phyloP scores from a whole-genome alignment of 2,113 vertebrate species.

The Melanotaenia duboulayi region DNA sequence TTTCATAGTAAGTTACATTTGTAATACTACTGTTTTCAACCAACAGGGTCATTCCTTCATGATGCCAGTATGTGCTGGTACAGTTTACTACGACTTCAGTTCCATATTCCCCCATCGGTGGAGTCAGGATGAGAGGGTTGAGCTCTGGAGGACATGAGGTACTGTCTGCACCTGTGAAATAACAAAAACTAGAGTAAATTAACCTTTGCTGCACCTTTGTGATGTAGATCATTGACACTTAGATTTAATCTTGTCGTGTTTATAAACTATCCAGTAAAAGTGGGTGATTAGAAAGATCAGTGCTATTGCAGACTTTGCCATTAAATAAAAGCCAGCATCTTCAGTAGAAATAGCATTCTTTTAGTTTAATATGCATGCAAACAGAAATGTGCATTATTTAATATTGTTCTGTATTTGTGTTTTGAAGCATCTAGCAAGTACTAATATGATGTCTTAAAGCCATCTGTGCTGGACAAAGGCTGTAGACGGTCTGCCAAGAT shows the following conservation, averaged over 20 bases:
- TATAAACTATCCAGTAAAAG: neutral
- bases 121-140: constrained; percentile 19
- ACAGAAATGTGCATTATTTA: too few relatives aligned
- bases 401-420: too few relatives aligned
- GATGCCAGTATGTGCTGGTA: accelerated
- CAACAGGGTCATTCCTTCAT: constrained; percentile 4
- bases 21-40: accelerated
- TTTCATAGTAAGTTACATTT: too few relatives aligned
- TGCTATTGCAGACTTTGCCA: too few relatives aligned
- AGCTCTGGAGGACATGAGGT: neutral
- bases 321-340: neutral
- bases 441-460: neutral
- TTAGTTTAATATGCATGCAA: too few relatives aligned
- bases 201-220: constrained; percentile 20
- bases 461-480: too few relatives aligned
- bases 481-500: neutral
- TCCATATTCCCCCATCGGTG: constrained; percentile 36
- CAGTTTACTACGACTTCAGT: constrained; percentile 39
- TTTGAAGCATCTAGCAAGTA: too few relatives aligned
- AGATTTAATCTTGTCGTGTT: neutral
- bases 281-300: too few relatives aligned
- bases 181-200: neutral
- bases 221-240: neutral
- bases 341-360: too few relatives aligned
- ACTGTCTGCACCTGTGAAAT: constrained; percentile 42